Conservation (phyloP, 2,113 vertebrate genomes). For the Deroptyus accipitrinus region DNA sequence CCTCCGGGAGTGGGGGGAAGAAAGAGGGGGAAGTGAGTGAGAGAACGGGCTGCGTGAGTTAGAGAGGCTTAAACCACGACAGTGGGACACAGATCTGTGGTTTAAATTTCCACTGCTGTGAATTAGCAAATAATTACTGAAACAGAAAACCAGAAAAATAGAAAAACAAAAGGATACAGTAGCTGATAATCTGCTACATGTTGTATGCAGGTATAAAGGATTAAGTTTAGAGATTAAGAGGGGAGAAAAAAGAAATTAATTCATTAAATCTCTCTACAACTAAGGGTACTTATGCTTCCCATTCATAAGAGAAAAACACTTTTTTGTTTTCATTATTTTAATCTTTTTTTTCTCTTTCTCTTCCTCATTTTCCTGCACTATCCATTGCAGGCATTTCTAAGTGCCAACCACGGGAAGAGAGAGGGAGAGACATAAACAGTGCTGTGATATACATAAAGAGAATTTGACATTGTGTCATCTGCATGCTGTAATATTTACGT, state of each 20-base stretch:
- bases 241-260: neutral
- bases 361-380: neutral
- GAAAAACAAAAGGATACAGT: neutral
- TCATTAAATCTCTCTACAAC: neutral
- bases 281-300: neutral
- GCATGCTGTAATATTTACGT: neutral
- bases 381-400: neutral
- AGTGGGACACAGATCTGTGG: neutral
- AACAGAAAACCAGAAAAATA: neutral
- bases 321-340: neutral
- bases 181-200: neutral
- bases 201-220: neutral
- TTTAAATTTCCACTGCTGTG: neutral
- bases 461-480: neutral
- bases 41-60: too few species aligned
- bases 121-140: neutral
- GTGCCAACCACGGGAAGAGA: neutral
- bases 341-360: neutral
- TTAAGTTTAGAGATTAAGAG: neutral
- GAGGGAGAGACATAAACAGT: neutral
- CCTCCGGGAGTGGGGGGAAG: too few species aligned
- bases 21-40: too few species aligned
- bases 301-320: neutral
- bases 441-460: neutral
- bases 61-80: too few species aligned